A percentile compares a stretch with the other conserved stretches of the same genome.
phyloP scores from a whole-genome alignment of 2,113 vertebrate species.

The Burhinus bistriatus region DNA sequence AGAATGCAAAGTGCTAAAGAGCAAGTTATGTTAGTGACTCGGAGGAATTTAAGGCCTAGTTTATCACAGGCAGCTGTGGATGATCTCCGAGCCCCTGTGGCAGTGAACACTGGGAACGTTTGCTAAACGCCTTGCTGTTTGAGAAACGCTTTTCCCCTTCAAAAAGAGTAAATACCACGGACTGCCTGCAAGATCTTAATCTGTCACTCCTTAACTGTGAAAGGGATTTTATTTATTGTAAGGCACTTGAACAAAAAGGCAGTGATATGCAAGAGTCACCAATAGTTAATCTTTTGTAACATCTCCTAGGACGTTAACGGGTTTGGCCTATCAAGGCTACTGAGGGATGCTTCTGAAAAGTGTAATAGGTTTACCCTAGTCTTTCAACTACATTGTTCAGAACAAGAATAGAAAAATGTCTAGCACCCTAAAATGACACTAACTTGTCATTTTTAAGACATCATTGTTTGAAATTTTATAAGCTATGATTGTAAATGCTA shows the following conservation, averaged over 20 bases:
- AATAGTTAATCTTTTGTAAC: background rate
- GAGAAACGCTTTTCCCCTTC: background rate
- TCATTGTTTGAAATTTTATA: background rate
- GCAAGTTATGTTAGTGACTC: background rate
- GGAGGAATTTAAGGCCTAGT: background rate
- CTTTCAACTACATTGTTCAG: background rate
- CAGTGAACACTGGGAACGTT: background rate
- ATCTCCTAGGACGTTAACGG: background rate
- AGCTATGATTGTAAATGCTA: background rate
- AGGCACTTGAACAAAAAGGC: background rate
- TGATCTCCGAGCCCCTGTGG: background rate
- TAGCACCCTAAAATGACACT: background rate
- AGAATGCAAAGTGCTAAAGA: background rate
- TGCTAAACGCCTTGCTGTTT: background rate
- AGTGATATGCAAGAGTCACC: background rate
- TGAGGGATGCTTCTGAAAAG: background rate
- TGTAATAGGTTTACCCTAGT: background rate
- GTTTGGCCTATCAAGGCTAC: background rate
- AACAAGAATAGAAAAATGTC: background rate
- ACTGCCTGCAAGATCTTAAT: background rate
- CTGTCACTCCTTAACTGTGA: background rate
- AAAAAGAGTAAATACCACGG: background rate
- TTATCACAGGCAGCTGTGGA: background rate
- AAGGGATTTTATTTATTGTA: background rate
- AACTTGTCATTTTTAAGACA: constrained; percentile 3